Base-by-base conservation (phyloP, 2,888 invertebrate species). In the Arenicola marina region DNA sequence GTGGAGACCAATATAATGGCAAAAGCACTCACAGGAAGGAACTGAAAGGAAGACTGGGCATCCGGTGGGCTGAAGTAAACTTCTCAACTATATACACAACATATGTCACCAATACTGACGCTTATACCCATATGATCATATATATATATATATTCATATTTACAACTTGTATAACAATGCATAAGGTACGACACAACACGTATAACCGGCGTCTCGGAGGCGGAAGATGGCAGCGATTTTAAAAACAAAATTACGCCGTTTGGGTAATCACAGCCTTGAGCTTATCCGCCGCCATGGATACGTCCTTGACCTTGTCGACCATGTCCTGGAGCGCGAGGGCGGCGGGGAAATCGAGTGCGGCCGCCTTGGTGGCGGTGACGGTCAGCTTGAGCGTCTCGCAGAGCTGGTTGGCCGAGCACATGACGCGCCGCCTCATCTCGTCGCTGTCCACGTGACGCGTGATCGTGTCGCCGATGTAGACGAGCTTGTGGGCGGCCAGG, bases 381-480 rank as follows among this genome's bases (percentile, higher is more conserved):
- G 92, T 92, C 21, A 89, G 63, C 66, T 83, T 83, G 31, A 83
- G 72, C 18, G 83, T 77, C 44, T 76, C 71, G 65, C 93, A 91
- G 62, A 82, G 63, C 60, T 73, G 63, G 63, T 78, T 80, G 51
- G 81, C 80, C 68, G 76, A 75, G 46, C 76, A 72, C 73, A 78
- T 78, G 33, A 81, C 74, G 51, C 75, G 87, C 54, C 89, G 88
- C 76, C 90, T 89, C 53, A 93, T 85, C 68, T 91, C 90, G 60
- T 88, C 87, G 76, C 91, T 89, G 32, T 88, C 87, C 48, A 94
- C 88, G 83, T 93, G 93, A 75, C 92, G 89, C 81, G 94, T 91
- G 32, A 96, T 91, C 55, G 92, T 93, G 85, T 97, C 96, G 56
- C 95, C 95, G 66, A 95, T 95, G 80, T 93, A 92, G 26, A 97